Base-by-base conservation (phyloP, 2,888 invertebrate genomes). In the Volucella inflata region DNA sequence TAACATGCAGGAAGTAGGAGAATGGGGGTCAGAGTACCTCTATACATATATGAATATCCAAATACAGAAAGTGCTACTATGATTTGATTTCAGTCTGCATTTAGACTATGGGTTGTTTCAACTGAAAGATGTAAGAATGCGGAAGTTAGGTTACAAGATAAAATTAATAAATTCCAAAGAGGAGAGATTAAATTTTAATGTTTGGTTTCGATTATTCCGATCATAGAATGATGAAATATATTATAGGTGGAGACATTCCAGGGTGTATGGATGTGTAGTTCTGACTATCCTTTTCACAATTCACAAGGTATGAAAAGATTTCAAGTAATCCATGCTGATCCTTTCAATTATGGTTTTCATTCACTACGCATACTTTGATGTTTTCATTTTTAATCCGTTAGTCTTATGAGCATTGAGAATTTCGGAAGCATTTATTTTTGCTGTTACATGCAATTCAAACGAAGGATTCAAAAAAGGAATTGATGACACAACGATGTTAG, bases 131-230 rank as follows among this genome's bases (percentile, higher is more conserved):
- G 36, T n/a, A 3, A 1, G 17, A 1, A 14, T 12, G n/a, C 10
- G 12, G 42, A 36, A 6, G 55, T 2, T 46, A 57, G 42, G n/a
- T n/a, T 14, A 71, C 12, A 44, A 70, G 60, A 70, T 62, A 46
- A 62, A 62, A 78, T 55, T 62, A 62, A 70, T 78, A 40, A 78
- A 78, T 53, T 62, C 48, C n/a, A 16, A 48, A 53, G 55, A 55
- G 48, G 21, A 62, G 12, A 57, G 60, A 78, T 78, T 78, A 48
- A 64, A 71, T 71, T 78, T 71, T 48, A 64, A 71, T 71, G 62
- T 64, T 78, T 71, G 55, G 57, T 71, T 78, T 64, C 64, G 70
- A 62, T 78, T 64, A 64, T 64, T 51, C 9, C 14, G 4, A 10
- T 8, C 12, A 36, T 9, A 36, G 30, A 44, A 36, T 4, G 36